Evolutionary conservation across 2,888 invertebrate species (phyloP), one percentile per base, ranked within the genome.

Genomic region (Uropetala carovei): DNA sequence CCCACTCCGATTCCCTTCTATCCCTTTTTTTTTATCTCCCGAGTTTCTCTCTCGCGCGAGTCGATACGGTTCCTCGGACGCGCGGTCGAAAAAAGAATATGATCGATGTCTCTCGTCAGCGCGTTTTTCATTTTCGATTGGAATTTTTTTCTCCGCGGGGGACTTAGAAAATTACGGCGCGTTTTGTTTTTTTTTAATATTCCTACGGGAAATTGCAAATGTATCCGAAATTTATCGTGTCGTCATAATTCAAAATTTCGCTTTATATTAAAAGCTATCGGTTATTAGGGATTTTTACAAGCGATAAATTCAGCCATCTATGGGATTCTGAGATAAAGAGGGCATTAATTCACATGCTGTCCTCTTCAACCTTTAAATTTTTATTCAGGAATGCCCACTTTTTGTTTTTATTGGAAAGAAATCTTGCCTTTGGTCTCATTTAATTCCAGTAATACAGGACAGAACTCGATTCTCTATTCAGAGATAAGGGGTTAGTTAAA

Each of bases 31-130:
- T 43, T 43, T 43, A 43, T n/a, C 68, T n/a, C n/a, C 16, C 7
- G 22, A 18, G 22, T n/a, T 68, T 22, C 68, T 68, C 18, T 64
- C 18, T 68, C 68, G 68, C 18, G 22, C 22, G n/a, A 68, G n/a
- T 68, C 68, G 75, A 75, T 75, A 10, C 75, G 75, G 22, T 75
- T 75, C 75, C 27, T 60, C 27, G 43, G 43, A 43, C 43, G 43
- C 75, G 22, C 75, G 75, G 75, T 75, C 75, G 75, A 75, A 27
- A 68, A n/a, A 75, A 75, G 13, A 75, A 27, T 75, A 75, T 75
- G 75, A 75, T 75, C 75, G 75, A 75, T 75, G 27, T 43, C 75
- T 27, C 27, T 27, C 27, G 13, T 75, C 22, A 43, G 43, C 18
- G n/a, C 18, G 68, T n/a, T 68, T n/a, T 75, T 75, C 27, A 75